Evolutionary conservation across 2,888 invertebrate genomes (phyloP).

Genomic region (Philaethria dido): DNA sequence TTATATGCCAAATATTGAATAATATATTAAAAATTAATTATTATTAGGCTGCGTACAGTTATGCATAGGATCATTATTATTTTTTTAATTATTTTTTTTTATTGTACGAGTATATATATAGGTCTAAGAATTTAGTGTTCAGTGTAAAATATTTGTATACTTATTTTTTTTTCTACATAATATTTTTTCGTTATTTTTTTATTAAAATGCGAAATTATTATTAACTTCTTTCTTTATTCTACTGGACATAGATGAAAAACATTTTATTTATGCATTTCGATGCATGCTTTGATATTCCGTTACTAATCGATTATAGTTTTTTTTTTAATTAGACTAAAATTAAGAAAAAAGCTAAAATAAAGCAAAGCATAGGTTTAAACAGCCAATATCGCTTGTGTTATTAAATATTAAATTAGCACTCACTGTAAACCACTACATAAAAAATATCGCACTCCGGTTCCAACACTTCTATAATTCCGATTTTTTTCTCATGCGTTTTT

Average conservation of each 20-base stretch:
- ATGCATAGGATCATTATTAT: background rate
- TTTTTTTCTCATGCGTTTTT: constrained; percentile 12
- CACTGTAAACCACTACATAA: constrained; percentile 41
- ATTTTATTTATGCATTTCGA: background rate
- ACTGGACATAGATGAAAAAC: background rate
- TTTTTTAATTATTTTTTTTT: background rate
- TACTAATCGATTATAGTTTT: background rate
- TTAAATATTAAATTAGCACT: constrained; percentile 32
- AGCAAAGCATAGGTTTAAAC: constrained; percentile 25
- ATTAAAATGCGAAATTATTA: no score
- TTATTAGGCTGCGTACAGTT: background rate
- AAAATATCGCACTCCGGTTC: constrained; percentile 16
- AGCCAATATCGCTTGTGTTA: background rate
- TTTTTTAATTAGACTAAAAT: background rate
- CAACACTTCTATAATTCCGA: background rate
- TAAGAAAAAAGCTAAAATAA: background rate
- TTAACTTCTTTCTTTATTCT: no score
- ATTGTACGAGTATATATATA: no score
- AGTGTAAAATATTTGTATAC: no score
- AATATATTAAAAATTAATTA: no score
- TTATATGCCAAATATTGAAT: no score
- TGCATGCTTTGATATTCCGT: background rate
- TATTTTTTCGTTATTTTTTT: no score
- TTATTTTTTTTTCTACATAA: no score
- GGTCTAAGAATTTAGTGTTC: no score